These are phyloP conservation scores for Endomychus coccineus DNA, from an alignment of 2,888 invertebrate species.

Conservation along the genomic window DNA sequence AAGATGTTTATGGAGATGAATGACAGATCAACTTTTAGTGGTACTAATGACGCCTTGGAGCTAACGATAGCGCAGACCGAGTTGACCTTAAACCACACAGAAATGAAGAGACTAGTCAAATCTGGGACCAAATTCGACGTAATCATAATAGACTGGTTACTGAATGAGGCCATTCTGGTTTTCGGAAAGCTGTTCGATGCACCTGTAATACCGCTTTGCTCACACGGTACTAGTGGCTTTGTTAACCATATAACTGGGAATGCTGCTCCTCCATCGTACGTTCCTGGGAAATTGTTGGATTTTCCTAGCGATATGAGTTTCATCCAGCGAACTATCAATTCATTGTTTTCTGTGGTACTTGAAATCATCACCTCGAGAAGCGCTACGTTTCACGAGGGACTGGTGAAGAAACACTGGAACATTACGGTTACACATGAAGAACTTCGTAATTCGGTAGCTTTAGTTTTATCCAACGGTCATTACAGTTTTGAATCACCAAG, in stretches of 20 bases:
- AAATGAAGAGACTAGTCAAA: constrained; percentile 17
- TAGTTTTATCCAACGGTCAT: constrained; percentile 15
- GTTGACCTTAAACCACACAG: constrained; percentile 18
- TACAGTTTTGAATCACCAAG: constrained; percentile 13
- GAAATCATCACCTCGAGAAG: too few species aligned
- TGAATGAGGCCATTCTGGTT: constrained; percentile 32
- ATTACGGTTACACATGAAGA: constrained; percentile 6
- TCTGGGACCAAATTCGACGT: constrained; percentile 30
- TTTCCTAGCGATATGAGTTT: constrained; percentile 36
- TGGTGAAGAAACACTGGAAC: constrained; percentile 8
- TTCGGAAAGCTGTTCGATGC: constrained; percentile 31
- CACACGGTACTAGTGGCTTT: constrained; percentile 22
- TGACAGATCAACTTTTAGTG: constrained; percentile 10
- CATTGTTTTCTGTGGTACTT: too few species aligned
- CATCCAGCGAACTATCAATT: constrained; percentile 32
- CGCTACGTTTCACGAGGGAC: neutral
- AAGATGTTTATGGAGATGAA: constrained; percentile 22
- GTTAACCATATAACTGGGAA: constrained; percentile 31
- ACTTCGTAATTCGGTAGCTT: constrained; percentile 4
- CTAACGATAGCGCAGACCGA: constrained; percentile 18
- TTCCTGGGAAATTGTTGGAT: constrained; percentile 29
- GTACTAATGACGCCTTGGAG: constrained; percentile 12
- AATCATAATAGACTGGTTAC: constrained; percentile 31
- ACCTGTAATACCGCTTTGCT: constrained; percentile 29
- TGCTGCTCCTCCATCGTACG: constrained; percentile 34